Base-by-base conservation (phyloP, 37 sponge, comb jelly and placozoan species). In the Spongia lamella region DNA sequence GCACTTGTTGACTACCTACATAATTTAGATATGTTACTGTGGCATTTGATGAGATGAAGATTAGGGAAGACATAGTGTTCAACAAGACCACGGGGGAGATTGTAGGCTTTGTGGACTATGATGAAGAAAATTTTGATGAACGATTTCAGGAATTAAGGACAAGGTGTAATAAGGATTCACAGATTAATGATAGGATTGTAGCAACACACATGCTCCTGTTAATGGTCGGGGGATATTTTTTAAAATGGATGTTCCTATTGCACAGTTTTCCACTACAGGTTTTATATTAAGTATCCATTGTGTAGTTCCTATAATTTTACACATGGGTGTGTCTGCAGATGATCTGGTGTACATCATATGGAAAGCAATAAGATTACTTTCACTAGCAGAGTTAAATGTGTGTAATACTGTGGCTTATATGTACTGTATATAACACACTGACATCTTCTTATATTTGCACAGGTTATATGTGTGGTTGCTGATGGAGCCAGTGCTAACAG, bases 31-130 rank as follows among this genome's bases (percentile, higher is more conserved):
- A 81, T 38, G 17, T 68, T 17, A 57, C 56, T 25, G 17, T 84
- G 14, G 14, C 51, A 2, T 26, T 84, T 32, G 84, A 83, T 68
- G 84, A 84, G 64, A 69, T 84, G 70, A 68, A 84, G 50, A 35
- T 73, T 17, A 66, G 35, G 27, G 83, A 83, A 37, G 55, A 37
- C 34, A 31, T 81, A 2, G 83, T 81, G 3, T 81, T 73, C 26
- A 51, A 81, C 52, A 81, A 81, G 34, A 20, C 62, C 37, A 17
- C 39, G 56, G 16, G 34, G 9, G 15, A 69, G 32, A 39, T 68
- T 36, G 36, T 76, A 2, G 60, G 57, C 25, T 80, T 80, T 70
- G 50, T 58, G 37, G 35, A 53, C 57, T 1, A 76, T 26, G 76
- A 70, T 1, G 70, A 76, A 20, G 56, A 76, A 33, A 54, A 38